Evolutionary conservation across 2,888 invertebrate species (phyloP).

Genomic region (Gryllus longicercus): DNA sequence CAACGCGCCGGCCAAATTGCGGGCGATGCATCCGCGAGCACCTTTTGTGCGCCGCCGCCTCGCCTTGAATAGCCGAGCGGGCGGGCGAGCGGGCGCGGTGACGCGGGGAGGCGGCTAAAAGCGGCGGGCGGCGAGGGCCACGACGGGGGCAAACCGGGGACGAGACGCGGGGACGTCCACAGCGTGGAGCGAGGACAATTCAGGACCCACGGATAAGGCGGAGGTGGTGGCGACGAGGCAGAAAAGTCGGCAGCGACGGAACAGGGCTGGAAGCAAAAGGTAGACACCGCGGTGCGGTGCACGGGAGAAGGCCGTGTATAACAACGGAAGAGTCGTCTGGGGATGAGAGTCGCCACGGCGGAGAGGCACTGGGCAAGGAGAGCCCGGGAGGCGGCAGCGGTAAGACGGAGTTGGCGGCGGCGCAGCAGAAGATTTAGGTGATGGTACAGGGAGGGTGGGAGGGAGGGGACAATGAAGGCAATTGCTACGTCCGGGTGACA

Average conservation of each 20-base stretch:
- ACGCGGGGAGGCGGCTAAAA: background rate
- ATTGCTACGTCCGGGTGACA: background rate
- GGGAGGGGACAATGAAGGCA: background rate
- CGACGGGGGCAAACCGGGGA: no score
- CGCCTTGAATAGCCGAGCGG: background rate
- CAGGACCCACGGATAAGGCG: no score
- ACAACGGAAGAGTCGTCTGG: no score
- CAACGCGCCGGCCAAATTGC: conserved; percentile 9
- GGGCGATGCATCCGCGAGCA: conserved; percentile 17
- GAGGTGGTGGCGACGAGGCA: no score
- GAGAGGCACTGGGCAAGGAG: background rate
- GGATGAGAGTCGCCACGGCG: background rate
- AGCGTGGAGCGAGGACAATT: no score
- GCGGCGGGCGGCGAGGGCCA: background rate
- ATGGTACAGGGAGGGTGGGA: background rate
- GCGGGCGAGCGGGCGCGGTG: background rate
- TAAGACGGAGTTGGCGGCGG: background rate
- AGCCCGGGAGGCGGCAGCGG: background rate
- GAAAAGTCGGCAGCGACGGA: no score
- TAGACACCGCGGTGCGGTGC: no score
- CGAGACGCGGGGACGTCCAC: no score
- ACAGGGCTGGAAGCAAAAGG: no score
- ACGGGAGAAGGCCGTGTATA: no score
- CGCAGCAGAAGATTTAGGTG: background rate
- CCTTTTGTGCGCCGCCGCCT: background rate